phyloP scores from a whole-genome alignment of 2,797 vertebrate species.

The Takifugu ocellatus region DNA sequence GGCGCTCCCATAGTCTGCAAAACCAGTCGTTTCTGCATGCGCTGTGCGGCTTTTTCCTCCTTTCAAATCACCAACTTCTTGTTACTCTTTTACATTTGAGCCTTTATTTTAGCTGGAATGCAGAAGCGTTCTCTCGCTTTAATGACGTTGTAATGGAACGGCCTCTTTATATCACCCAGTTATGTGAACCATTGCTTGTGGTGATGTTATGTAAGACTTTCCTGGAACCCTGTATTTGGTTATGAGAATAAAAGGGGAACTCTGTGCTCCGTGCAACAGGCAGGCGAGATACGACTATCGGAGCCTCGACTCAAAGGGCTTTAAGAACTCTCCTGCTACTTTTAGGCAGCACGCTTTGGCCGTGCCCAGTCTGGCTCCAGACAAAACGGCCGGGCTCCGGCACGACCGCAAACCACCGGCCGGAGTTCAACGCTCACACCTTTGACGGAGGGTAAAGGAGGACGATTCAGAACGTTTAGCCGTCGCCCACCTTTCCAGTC shows the following conservation, averaged over 20 bases:
- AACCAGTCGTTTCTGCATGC: neutral
- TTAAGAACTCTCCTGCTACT: constrained; percentile 50
- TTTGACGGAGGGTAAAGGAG: constrained; percentile 34
- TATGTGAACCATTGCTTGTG: too few species aligned
- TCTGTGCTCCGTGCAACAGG: constrained; percentile 8
- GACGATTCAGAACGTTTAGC: constrained; percentile 4
- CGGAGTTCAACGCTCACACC: constrained; percentile 42
- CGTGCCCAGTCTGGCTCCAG: constrained; percentile 55
- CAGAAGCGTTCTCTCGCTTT: too few species aligned
- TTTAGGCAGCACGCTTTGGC: constrained; percentile 52
- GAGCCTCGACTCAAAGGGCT: constrained; percentile 34
- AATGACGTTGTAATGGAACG: too few species aligned
- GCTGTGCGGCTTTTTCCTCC: neutral
- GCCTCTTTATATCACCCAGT: too few species aligned
- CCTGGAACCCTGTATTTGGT: too few species aligned
- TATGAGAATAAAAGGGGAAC: constrained; percentile 10
- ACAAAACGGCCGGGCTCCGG: constrained; percentile 51
- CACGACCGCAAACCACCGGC: constrained; percentile 55
- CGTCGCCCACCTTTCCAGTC: constrained; percentile 17
- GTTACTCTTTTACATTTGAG: constrained; percentile 11
- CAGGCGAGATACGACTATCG: constrained; percentile 13
- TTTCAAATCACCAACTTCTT: constrained; percentile 7
- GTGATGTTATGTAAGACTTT: too few species aligned
- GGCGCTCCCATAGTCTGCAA: constrained; percentile 11
- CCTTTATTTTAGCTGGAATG: too few species aligned